A percentile compares a stretch with the other conserved stretches of the same genome.
phyloP scores from a whole-genome alignment of 2,113 vertebrate species.

The Tyto alba region DNA sequence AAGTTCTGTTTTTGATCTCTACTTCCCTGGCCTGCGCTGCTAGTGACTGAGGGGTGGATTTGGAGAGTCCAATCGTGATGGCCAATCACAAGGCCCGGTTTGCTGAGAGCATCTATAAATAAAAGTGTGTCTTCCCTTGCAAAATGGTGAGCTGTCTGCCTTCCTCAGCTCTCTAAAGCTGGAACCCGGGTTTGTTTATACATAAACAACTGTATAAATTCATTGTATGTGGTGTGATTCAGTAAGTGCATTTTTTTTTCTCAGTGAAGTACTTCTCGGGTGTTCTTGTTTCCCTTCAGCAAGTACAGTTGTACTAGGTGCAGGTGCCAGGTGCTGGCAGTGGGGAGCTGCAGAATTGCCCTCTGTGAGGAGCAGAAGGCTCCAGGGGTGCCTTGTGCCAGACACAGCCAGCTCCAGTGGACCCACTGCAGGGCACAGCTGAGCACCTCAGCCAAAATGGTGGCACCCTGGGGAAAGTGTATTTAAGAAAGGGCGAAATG shows the following conservation, averaged over 20 bases:
- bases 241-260: background rate
- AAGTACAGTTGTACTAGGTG: background rate
- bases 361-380: background rate
- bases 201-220: background rate
- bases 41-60: background rate
- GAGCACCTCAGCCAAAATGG: background rate
- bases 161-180: background rate
- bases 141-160: background rate
- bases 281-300: background rate
- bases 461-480: background rate
- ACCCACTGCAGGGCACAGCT: too few relatives aligned
- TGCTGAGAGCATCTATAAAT: background rate
- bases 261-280: background rate
- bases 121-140: background rate
- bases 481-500: background rate
- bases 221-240: fast-evolving
- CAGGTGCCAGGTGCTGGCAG: background rate
- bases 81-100: background rate
- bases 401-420: background rate
- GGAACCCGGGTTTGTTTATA: background rate
- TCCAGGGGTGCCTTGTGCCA: background rate
- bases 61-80: background rate
- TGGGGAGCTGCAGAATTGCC: fast-evolving
- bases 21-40: background rate
- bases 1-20: background rate